Evolutionary conservation across 1,140 invertebrate species (phyloP), one percentile per base, ranked within the genome.

Genomic region (Drosophila burlai): DNA sequence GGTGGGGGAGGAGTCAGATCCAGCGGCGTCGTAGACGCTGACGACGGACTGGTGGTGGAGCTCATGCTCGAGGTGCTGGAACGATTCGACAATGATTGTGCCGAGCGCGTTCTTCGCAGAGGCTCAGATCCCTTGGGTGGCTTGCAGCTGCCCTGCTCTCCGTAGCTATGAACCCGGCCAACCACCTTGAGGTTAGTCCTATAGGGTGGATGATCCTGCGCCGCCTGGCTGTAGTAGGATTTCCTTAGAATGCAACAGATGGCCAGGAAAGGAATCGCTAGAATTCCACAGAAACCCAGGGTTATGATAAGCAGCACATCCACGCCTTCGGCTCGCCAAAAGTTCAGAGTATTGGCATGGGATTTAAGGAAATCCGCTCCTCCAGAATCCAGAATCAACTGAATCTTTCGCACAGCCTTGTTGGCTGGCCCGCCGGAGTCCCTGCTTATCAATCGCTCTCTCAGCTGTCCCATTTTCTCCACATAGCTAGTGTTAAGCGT

Each of bases 341-440:
- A 94, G 52, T 91, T 83, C 1, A 94, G 75, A 5, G 93, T 71
- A 29, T 91, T 80, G 3, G 93, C 92, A 15, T 93, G 79, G 0
- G 93, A 93, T 43, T 92, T 90, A 0, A 95, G 81, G 65, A 93
- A 93, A 34, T 89, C 78, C 0, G 93, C 93, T 18, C 94, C 94
- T 16, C 94, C 92, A 8, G 93, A 91, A 13, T 93, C 76, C 29
- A 95, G 83, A 65, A 95, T 93, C 55, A 95, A 94, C 61, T 95
- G 95, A 16, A 94, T 92, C 93, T 95, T 95, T 57, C 93, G 94
- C 29, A 94, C 67, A 0, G 95, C 95, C 1, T 83, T 93, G 11
- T 94, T 87, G 7, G 71, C 52, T 2, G 79, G 65, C 13, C 29
- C 50, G 0, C 42, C 40, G 11, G 61, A 63, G 8, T 90, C 72